These are phyloP conservation scores for Amiota minor DNA, from an alignment of 2,888 invertebrate genomes.

Conservation along the genomic window DNA sequence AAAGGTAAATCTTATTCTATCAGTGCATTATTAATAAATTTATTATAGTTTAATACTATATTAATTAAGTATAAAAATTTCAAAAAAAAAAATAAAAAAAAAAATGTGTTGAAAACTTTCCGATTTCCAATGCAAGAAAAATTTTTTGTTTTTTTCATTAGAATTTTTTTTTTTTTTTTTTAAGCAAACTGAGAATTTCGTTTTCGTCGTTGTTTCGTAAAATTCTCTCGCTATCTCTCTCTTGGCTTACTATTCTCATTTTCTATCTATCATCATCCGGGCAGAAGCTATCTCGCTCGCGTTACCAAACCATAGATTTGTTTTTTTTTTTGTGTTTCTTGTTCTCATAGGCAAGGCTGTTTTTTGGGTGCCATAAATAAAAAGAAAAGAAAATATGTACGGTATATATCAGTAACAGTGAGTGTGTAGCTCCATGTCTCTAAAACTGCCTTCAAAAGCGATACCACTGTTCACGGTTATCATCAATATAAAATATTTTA, in stretches of 20 bases:
- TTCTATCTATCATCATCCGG: no score
- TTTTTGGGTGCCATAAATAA: no score
- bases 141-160: constrained; percentile 43
- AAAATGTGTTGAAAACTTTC: constrained; percentile 65
- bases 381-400: no score
- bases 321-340: no score
- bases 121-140: constrained; percentile 66
- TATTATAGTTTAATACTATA: not conserved
- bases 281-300: no score
- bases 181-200: not conserved
- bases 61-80: not conserved
- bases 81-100: not conserved
- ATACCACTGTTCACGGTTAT: no score
- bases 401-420: no score
- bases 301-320: no score
- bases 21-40: not conserved
- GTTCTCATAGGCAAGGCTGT: no score
- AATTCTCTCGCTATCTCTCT: constrained; percentile 17
- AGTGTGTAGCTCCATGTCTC: no score
- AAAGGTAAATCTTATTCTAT: constrained; percentile 23
- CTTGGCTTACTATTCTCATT: not conserved
- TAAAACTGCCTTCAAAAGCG: no score
- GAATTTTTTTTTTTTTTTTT: constrained; percentile 13
- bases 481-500: no score
- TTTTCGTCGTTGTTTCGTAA: constrained; percentile 31